Percentiles rank a stretch among this genome's conserved stretches.
phyloP scores from a whole-genome alignment of 2,888 invertebrate genomes.

The Eilema sororculum region DNA sequence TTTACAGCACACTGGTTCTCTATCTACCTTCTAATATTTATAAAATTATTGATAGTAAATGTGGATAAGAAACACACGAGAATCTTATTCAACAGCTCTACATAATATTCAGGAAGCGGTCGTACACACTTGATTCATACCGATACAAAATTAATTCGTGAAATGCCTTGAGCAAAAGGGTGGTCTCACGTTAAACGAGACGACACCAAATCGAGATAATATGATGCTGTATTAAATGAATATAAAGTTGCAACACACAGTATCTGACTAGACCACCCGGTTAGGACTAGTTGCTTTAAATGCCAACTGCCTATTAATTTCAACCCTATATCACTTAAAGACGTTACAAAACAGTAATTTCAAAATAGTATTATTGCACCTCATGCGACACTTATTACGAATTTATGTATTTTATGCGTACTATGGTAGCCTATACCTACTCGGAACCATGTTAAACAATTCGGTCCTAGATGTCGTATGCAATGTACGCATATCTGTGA shows the following conservation, averaged over 20 bases:
- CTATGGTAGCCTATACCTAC: background rate
- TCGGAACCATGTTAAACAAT: too few species aligned
- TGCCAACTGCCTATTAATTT: slow-evolving; percentile 47
- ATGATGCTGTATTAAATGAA: slow-evolving; percentile 33
- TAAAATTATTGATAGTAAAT: background rate
- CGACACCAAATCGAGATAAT: slow-evolving; percentile 27
- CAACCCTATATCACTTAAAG: slow-evolving; percentile 37
- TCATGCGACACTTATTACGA: slow-evolving; percentile 30
- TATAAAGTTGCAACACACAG: slow-evolving; percentile 35
- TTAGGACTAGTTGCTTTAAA: slow-evolving; percentile 29
- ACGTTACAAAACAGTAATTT: slow-evolving; percentile 37
- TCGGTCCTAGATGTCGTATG: too few species aligned
- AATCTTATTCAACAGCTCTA: background rate
- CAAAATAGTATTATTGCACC: slow-evolving; percentile 31
- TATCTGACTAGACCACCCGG: slow-evolving; percentile 45
- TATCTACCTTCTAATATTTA: too few species aligned
- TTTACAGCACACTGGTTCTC: too few species aligned
- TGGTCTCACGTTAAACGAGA: slow-evolving; percentile 15
- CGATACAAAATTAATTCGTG: background rate
- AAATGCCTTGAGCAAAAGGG: slow-evolving; percentile 10
- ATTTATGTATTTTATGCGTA: slow-evolving; percentile 16
- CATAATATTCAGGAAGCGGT: background rate
- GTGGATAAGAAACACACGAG: background rate
- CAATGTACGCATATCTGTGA: too few species aligned
- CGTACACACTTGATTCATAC: background rate